phyloP scores from a whole-genome alignment of 2,797 vertebrate species.

The Chaenodraco wilsoni region DNA sequence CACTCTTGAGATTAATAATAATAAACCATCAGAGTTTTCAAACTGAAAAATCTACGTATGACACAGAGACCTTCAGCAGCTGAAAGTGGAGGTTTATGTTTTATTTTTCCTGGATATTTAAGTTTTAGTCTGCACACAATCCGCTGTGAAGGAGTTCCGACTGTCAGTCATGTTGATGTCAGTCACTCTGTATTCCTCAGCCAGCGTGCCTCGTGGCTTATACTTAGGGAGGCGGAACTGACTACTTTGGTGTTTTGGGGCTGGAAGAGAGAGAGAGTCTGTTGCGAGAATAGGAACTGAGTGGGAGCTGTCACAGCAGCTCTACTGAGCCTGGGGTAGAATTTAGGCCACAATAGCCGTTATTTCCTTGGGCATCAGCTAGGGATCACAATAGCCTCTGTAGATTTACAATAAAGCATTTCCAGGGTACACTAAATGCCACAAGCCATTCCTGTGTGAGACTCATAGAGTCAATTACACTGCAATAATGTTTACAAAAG shows the following conservation, averaged over 20 bases:
- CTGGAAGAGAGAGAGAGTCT: conserved; percentile 15
- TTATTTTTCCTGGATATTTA: conserved; percentile 3
- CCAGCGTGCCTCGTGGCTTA: conserved; percentile 20
- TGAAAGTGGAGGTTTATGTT: conserved; percentile 1
- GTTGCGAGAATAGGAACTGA: conserved; percentile 20
- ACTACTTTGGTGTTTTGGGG: conserved; percentile 34
- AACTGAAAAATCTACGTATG: background rate
- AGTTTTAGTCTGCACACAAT: conserved; percentile 15
- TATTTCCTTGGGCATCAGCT: conserved; percentile 16
- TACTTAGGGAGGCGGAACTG: conserved; percentile 33
- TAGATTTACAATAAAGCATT: conserved; percentile 20
- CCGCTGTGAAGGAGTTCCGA: conserved; percentile 3
- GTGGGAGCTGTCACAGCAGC: conserved; percentile 44
- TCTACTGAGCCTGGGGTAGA: conserved; percentile 36
- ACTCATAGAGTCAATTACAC: background rate
- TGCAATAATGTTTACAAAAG: background rate
- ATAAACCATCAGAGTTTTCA: background rate
- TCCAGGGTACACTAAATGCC: conserved; percentile 15
- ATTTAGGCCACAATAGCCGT: conserved; percentile 28
- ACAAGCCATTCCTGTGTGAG: background rate
- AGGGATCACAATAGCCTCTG: conserved; percentile 1
- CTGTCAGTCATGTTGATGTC: conserved; percentile 40
- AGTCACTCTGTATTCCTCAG: conserved; percentile 28
- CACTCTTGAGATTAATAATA: conserved; percentile 1
- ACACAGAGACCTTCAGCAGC: background rate